Percentiles rank a stretch among this genome's conserved stretches.
Conservation (phyloP, 2,113 vertebrate species). For the Ancistrus triradiatus region DNA sequence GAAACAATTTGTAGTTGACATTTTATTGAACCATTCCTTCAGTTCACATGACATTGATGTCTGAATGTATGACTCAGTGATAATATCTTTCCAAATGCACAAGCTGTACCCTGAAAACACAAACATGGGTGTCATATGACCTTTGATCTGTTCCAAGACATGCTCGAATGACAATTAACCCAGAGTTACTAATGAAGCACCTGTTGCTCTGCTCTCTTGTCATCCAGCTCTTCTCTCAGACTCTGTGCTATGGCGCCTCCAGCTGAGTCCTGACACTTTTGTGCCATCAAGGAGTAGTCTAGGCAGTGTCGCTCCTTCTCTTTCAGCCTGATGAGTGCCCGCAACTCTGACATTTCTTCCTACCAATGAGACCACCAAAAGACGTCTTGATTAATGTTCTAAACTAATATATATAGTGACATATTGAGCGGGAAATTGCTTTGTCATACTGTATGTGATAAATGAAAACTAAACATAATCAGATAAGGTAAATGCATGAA, state of each 20-base stretch:
- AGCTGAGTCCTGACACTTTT: slow-evolving; percentile 68
- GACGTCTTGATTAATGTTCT: too few relatives aligned
- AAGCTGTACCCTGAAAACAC: too few relatives aligned
- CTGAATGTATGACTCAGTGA: too few relatives aligned
- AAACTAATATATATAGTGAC: too few relatives aligned
- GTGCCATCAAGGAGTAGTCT: slow-evolving; percentile 69
- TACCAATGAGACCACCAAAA: slow-evolving; percentile 42
- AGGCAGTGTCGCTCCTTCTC: slow-evolving; percentile 75
- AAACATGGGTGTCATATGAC: background rate
- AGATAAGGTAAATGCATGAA: too few relatives aligned
- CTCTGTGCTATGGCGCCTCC: slow-evolving; percentile 68
- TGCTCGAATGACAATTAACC: background rate
- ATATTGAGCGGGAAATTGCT: too few relatives aligned
- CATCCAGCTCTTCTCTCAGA: slow-evolving; percentile 61
- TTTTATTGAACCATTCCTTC: too few relatives aligned
- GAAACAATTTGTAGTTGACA: too few relatives aligned
- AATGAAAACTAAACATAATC: too few relatives aligned
- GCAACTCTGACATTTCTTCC: slow-evolving; percentile 81
- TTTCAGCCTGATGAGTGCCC: slow-evolving; percentile 65
- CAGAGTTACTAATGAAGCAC: slow-evolving; percentile 38
- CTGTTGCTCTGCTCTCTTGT: slow-evolving; percentile 52
- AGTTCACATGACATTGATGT: too few relatives aligned
- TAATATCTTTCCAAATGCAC: too few relatives aligned
- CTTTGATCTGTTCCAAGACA: background rate
- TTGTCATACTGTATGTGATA: too few relatives aligned